Percentiles rank a stretch among this genome's conserved stretches.
Conservation (phyloP, 2,888 invertebrate species). For the Phengaris arion region DNA sequence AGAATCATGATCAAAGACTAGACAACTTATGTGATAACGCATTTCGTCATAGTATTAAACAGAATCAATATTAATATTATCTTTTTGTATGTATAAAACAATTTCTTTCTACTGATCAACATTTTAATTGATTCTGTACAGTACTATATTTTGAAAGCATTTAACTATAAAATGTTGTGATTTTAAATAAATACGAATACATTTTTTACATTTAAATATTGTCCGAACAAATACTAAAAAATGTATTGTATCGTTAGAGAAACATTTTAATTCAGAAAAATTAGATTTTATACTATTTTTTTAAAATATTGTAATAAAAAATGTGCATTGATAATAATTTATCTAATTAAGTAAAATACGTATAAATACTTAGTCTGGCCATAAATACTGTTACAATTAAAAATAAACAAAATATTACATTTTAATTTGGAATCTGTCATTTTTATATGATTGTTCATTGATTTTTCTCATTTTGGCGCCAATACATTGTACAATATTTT, state of each 20-base stretch:
- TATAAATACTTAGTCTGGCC: too few relatives aligned
- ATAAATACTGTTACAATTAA: too few relatives aligned
- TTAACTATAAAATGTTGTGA: not conserved
- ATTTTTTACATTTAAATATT: not conserved
- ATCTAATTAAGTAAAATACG: not conserved
- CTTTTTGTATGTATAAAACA: conserved; percentile 35
- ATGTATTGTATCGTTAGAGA: not conserved
- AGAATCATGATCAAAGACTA: not conserved
- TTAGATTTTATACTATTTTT: not conserved
- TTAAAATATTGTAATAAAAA: not conserved
- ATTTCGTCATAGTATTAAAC: conserved; percentile 55
- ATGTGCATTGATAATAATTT: not conserved
- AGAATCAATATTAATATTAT: conserved; percentile 46
- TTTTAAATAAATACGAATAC: not conserved
- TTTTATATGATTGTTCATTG: too few relatives aligned
- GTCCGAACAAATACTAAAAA: not conserved
- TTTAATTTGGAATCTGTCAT: too few relatives aligned
- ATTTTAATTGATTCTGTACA: not conserved
- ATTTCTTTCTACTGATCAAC: not conserved
- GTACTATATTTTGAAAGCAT: not conserved
- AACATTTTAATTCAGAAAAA: not conserved
- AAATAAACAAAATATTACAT: too few relatives aligned
- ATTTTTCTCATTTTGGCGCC: too few relatives aligned
- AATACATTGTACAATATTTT: too few relatives aligned
- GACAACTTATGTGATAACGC: conserved; percentile 6